Conservation (phyloP, 2,797 vertebrate genomes). For the Chaetophractus vellerosus region DNA sequence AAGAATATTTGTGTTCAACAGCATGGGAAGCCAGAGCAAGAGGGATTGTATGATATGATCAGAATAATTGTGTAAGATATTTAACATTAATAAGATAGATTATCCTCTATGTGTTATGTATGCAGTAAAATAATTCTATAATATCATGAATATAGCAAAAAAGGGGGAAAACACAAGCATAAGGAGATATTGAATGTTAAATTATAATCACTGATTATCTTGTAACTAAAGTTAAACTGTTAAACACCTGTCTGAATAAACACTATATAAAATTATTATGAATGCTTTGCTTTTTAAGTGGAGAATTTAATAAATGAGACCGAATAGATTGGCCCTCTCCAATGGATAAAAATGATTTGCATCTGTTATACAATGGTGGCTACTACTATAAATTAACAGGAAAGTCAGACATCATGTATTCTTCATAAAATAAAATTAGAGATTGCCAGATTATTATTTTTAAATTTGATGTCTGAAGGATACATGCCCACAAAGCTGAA, state of each 20-base stretch:
- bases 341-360: slow-evolving; percentile 42
- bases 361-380: slow-evolving; percentile 24
- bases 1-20: slow-evolving; percentile 19
- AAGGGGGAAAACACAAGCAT: neutral
- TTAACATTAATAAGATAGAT: slow-evolving; percentile 42
- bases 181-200: slow-evolving; percentile 51
- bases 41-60: slow-evolving; percentile 42
- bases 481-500: neutral
- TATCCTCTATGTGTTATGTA: neutral
- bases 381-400: slow-evolving; percentile 65
- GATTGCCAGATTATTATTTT: neutral
- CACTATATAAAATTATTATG: slow-evolving; percentile 16
- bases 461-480: neutral
- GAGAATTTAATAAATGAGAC: slow-evolving; percentile 25
- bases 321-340: neutral
- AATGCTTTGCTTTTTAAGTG: slow-evolving; percentile 47
- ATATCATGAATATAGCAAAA: neutral
- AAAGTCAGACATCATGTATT: neutral
- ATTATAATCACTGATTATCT: slow-evolving; percentile 66
- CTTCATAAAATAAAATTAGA: slow-evolving; percentile 35
- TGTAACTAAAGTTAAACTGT: slow-evolving; percentile 68
- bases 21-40: slow-evolving; percentile 39
- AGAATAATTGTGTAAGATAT: slow-evolving; percentile 52
- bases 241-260: slow-evolving; percentile 64
- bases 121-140: neutral